A percentile compares a stretch with the other conserved stretches of the same genome.
Evolutionary conservation across 2,888 invertebrate species (phyloP).

Genomic region (Andricus quercusramuli): DNA sequence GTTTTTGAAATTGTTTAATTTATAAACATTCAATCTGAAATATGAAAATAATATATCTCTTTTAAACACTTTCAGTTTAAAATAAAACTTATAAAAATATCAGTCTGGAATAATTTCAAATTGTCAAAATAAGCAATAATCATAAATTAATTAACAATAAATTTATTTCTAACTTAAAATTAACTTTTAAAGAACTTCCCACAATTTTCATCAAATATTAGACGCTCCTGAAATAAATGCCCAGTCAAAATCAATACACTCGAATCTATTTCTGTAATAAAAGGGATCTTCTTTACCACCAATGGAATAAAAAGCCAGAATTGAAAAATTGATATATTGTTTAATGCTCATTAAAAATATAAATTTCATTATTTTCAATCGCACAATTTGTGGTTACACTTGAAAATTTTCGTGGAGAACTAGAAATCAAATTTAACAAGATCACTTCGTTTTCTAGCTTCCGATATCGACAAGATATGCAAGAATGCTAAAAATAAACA

Average conservation of each 20-base stretch:
- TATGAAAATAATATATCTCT: too few relatives aligned
- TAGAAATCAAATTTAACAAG: slow-evolving; percentile 66
- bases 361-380: slow-evolving; percentile 71
- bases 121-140: too few relatives aligned
- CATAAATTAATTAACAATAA: too few relatives aligned
- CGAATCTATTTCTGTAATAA: background rate
- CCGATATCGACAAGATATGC: slow-evolving; percentile 1
- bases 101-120: too few relatives aligned
- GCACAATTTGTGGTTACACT: slow-evolving; percentile 64
- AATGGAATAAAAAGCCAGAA: background rate
- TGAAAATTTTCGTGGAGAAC: slow-evolving; percentile 62
- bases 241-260: background rate
- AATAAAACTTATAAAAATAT: too few relatives aligned
- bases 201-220: background rate
- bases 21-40: too few relatives aligned
- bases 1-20: too few relatives aligned
- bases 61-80: too few relatives aligned
- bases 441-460: slow-evolving; percentile 46
- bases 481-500: background rate
- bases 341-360: slow-evolving; percentile 76
- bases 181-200: too few relatives aligned
- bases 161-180: too few relatives aligned
- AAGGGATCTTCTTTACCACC: background rate
- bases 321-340: slow-evolving; percentile 68
- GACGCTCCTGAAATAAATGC: background rate